phyloP scores from a whole-genome alignment of 2,797 vertebrate species.

The Falco rusticolus region DNA sequence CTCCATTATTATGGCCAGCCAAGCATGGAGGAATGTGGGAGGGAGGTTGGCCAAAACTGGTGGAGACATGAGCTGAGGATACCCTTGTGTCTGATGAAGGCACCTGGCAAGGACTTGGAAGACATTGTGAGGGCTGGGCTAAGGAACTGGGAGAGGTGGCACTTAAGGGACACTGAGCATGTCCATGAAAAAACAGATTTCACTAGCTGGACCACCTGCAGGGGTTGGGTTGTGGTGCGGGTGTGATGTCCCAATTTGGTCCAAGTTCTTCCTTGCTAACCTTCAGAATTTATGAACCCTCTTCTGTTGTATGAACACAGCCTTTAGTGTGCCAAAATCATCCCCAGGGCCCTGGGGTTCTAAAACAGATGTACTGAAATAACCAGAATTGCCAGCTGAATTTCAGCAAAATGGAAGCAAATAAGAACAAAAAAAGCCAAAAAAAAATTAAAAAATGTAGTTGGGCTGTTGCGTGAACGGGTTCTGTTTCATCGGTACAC shows the following conservation, averaged over 20 bases:
- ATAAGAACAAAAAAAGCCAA: background rate
- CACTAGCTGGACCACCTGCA: background rate
- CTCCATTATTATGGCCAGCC: background rate
- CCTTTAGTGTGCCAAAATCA: background rate
- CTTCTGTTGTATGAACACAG: background rate
- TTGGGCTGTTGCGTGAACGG: background rate
- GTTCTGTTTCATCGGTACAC: background rate
- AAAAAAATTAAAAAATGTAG: background rate
- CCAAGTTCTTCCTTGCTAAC: background rate
- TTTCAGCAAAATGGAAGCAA: background rate
- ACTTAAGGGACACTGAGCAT: background rate
- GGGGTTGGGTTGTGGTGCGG: background rate
- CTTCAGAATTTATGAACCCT: background rate
- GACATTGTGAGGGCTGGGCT: background rate
- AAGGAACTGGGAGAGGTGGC: background rate
- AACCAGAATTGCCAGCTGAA: background rate
- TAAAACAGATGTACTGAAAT: background rate
- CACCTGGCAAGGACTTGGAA: background rate
- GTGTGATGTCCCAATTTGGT: background rate
- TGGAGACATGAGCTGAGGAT: background rate
- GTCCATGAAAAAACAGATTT: background rate
- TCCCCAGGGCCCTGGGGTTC: background rate
- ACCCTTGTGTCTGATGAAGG: background rate
- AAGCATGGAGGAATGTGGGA: background rate
- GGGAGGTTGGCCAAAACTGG: background rate